A percentile compares a stretch with the other conserved stretches of the same genome.
Conservation (phyloP, 2,113 vertebrate genomes). For the Platycercus adscitus region DNA sequence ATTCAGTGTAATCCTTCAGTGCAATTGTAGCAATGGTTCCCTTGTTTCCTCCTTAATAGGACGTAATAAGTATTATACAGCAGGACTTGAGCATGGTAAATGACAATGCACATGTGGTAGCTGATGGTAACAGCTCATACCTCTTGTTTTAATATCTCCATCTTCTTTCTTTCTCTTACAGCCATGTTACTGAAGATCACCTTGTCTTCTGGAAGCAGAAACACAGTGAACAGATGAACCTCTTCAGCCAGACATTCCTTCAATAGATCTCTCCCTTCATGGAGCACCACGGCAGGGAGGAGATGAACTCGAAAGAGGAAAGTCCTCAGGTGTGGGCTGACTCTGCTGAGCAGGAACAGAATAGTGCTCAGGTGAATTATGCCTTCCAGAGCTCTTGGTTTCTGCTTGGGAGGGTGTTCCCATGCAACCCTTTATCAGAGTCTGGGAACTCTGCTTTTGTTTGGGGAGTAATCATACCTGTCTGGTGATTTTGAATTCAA, state of each 20-base stretch:
- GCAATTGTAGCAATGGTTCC: not conserved
- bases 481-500: not conserved
- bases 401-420: not conserved
- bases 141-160: not conserved
- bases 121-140: not conserved
- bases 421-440: rapidly evolving
- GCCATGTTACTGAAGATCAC: constrained; percentile 44
- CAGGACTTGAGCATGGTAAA: not conserved
- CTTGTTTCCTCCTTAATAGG: not conserved
- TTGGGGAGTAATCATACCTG: not conserved
- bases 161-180: not conserved
- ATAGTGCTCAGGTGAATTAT: constrained; percentile 74
- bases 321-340: constrained; percentile 76
- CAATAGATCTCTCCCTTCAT: not conserved
- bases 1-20: not conserved
- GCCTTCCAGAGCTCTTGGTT: not conserved
- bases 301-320: constrained; percentile 80
- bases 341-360: constrained; percentile 74
- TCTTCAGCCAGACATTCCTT: not conserved
- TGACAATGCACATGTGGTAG: not conserved
- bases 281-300: constrained; percentile 31
- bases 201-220: constrained; percentile 10
- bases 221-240: constrained; percentile 67
- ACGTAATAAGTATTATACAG: not conserved
- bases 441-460: not conserved